Evolutionary conservation across 2,797 vertebrate genomes (phyloP).

Genomic region (Amblyopsis hoosieri): DNA sequence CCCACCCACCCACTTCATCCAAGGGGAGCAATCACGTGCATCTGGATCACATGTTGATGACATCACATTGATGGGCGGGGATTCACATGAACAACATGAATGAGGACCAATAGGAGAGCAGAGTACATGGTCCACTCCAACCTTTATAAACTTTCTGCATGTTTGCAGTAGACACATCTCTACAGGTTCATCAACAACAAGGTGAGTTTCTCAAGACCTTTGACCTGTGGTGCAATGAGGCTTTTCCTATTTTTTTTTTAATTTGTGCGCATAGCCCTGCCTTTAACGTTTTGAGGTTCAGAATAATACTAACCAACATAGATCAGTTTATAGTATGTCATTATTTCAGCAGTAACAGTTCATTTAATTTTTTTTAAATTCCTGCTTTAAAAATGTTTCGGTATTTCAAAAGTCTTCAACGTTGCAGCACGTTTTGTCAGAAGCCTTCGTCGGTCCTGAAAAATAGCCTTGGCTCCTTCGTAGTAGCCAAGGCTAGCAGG

Average conservation of each 20-base stretch:
- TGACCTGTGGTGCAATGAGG: not conserved
- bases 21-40: conserved; percentile 66
- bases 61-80: conserved; percentile 21
- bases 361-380: too few species aligned
- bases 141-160: conserved; percentile 65
- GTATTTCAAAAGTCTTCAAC: too few species aligned
- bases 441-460: too few species aligned
- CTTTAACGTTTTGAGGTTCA: accelerated
- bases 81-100: not conserved
- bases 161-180: accelerated
- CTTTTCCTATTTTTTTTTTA: accelerated
- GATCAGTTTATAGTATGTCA: too few species aligned
- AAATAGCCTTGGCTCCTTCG: too few species aligned
- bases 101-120: conserved; percentile 62
- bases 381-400: too few species aligned
- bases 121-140: not conserved
- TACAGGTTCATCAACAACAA: not conserved
- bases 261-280: not conserved
- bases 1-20: conserved; percentile 2
- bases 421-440: too few species aligned
- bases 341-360: too few species aligned
- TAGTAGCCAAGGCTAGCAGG: too few species aligned
- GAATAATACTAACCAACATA: too few species aligned
- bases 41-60: conserved; percentile 51
- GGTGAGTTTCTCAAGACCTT: conserved; percentile 41